Evolutionary conservation across 2,797 vertebrate genomes (phyloP).

Genomic region (Scolopax rusticola): DNA sequence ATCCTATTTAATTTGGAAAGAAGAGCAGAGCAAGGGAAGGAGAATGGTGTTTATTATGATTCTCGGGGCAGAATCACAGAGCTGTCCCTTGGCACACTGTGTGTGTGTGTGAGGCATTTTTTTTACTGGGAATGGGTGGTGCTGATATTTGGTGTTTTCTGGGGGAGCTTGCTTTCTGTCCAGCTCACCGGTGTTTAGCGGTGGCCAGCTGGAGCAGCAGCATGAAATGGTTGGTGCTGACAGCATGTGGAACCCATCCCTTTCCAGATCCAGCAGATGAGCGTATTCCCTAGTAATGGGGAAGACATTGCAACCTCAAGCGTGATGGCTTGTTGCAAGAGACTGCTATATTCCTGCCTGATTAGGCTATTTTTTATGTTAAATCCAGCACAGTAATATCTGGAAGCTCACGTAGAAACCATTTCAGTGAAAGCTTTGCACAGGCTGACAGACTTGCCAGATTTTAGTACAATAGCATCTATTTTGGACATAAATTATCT

Average conservation of each 20-base stretch:
- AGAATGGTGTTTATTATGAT: not conserved
- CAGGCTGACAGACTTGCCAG: not conserved
- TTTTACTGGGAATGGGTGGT: not conserved
- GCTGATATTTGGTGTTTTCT: not conserved
- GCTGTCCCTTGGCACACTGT: not conserved
- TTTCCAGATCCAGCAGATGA: not conserved
- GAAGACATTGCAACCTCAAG: not conserved
- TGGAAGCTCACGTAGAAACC: not conserved
- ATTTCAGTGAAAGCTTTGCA: not conserved
- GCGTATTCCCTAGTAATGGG: not conserved
- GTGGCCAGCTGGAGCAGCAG: not conserved
- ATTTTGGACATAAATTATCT: accelerated
- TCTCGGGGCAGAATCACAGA: not conserved
- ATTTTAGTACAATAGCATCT: not conserved
- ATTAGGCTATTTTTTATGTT: not conserved
- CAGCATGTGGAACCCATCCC: not conserved
- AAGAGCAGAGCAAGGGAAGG: not conserved
- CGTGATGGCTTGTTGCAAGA: not conserved
- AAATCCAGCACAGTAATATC: accelerated
- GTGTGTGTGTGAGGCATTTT: not conserved
- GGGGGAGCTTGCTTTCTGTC: not conserved
- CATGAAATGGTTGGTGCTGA: not conserved
- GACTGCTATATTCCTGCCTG: not conserved
- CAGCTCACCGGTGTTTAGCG: not conserved
- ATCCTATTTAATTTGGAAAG: not conserved